Conservation (phyloP, 2,797 vertebrate species). For the Mergus octosetaceus region DNA sequence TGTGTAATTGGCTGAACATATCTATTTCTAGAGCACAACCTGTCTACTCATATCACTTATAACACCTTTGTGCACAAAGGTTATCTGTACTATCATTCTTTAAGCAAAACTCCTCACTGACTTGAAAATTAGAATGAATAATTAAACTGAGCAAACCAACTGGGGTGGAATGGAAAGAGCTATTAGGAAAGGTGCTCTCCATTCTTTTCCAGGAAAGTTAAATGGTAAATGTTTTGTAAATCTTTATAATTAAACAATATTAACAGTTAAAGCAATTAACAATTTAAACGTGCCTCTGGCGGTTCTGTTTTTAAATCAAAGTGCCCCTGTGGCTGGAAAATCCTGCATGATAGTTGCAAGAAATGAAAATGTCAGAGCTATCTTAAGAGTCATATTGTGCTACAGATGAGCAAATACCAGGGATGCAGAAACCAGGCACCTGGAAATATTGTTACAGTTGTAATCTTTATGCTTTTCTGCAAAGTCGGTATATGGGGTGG, state of each 20-base stretch:
- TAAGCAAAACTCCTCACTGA: background rate
- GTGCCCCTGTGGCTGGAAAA: background rate
- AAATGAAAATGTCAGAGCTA: slow-evolving; percentile 4
- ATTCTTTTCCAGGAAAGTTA: background rate
- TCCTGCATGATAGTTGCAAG: background rate
- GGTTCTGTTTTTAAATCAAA: background rate
- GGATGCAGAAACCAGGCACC: background rate
- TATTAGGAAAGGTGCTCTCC: background rate
- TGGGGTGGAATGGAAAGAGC: background rate
- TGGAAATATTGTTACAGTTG: background rate
- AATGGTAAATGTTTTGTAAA: slow-evolving; percentile 4
- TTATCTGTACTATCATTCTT: background rate
- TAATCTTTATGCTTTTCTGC: background rate
- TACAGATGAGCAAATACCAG: background rate
- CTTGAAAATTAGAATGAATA: background rate
- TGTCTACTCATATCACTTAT: background rate
- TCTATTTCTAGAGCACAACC: background rate
- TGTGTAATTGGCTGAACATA: background rate
- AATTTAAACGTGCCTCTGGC: background rate
- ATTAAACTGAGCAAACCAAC: background rate
- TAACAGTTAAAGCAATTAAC: background rate
- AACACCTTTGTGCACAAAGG: background rate
- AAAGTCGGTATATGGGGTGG: background rate
- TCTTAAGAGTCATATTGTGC: background rate
- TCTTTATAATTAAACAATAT: slow-evolving; percentile 9